Base-by-base conservation (phyloP, 2,797 vertebrate species). In the Gadopsis marmoratus region DNA sequence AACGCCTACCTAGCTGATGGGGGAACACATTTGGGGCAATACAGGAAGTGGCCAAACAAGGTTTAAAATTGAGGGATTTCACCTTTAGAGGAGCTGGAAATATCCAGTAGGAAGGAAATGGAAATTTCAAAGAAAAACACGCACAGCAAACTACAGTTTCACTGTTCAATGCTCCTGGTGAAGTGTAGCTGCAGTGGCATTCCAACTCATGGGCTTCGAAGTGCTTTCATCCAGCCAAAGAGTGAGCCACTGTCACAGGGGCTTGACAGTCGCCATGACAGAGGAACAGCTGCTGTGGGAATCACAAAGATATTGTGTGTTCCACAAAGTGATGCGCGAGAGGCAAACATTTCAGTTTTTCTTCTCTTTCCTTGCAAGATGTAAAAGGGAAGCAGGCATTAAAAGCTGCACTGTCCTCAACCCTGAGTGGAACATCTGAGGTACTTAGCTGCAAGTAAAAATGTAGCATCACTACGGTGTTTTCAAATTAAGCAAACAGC, bases 401-500 rank as follows among this genome's bases (percentile, higher is more conserved):
- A 26, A 26, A 26, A 54, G 31, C n/a, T 31, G 51, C 4, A n/a
- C 39, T 31, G 21, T 26, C 12, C 13, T 51, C 14, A 17, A 23
- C 23, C 37, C n/a, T 1, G 0, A 19, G n/a, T 45, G 68, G 4
- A 59, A 60, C 19, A 26, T 12, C 4, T 54, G 13, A 47, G 5
- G 29, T 23, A 48, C 21, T 66, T n/a, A 6, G 37, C 16, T 58
- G 26, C 26, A 35, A 53, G 64, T 45, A 48, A 59, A 68, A 61
- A 63, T 62, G 37, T 2, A 53, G 68, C 33, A 63, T 69, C 39
- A 31, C 21, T 73, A 69, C 41, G 70, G 39, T 62, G 16, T 14
- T 68, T 70, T 71, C 35, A 58, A 78, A 37, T 61, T 8, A 43
- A 48, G 26, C 45, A 72, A 35, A 64, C 23, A 37, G 35, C 35